Conservation (phyloP, 2,113 vertebrate species). For the Pelvicachromis taeniatus region DNA sequence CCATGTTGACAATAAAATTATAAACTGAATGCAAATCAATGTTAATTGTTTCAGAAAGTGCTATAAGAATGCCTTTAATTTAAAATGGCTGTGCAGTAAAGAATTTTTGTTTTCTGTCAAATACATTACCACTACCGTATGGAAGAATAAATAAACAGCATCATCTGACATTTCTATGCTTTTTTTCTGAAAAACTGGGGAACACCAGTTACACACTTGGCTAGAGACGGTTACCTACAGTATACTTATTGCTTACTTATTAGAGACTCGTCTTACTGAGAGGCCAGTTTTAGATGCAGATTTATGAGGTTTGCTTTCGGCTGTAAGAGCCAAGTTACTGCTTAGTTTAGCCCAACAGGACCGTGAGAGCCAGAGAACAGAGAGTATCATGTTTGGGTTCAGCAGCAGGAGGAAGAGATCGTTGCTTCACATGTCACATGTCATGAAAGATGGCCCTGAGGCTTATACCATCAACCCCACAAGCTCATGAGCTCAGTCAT, state of each 20-base stretch:
- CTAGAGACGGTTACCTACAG: neutral
- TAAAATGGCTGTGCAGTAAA: neutral
- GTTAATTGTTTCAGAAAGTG: neutral
- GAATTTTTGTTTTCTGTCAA: neutral
- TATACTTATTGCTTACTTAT: neutral
- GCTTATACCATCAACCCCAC: neutral
- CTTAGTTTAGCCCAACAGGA: conserved; percentile 5
- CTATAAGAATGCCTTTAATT: neutral
- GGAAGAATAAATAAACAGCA: neutral
- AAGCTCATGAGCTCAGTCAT: neutral
- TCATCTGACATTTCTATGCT: neutral
- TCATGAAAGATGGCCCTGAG: neutral
- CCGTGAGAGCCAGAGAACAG: neutral
- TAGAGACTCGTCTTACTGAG: neutral
- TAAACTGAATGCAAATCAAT: neutral
- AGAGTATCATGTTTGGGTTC: neutral
- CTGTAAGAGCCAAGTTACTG: neutral
- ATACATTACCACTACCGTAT: neutral
- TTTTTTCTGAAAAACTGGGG: neutral
- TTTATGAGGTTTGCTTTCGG: neutral
- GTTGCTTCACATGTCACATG: neutral
- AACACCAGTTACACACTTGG: neutral
- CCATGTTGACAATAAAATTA: neutral
- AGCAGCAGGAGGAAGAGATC: neutral
- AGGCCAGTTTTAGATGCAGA: neutral